phyloP scores from a whole-genome alignment of 1,140 invertebrate species.

The Conopomorpha cramerella region DNA sequence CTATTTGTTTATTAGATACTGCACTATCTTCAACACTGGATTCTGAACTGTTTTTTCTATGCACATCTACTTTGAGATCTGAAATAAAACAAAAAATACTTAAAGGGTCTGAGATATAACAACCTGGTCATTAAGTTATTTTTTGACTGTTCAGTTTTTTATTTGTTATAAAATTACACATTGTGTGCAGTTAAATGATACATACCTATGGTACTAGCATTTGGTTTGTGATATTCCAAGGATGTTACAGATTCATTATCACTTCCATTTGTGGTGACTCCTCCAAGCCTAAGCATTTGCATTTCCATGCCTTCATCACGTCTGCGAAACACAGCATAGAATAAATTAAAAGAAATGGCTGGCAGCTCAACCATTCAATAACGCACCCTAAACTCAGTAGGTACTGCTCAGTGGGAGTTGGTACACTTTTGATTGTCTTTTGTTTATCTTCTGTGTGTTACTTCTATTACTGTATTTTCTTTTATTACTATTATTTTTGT shows the following conservation, averaged over 20 bases:
- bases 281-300: slow-evolving; percentile 66
- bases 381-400: no score
- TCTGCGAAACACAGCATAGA: slow-evolving; percentile 39
- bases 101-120: no score
- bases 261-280: slow-evolving; percentile 34
- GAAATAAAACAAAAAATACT: slow-evolving; percentile 29
- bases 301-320: slow-evolving; percentile 84
- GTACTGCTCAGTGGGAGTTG: no score
- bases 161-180: no score
- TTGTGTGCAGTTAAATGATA: neutral
- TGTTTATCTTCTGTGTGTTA: no score
- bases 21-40: slow-evolving; percentile 66
- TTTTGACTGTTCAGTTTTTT: no score
- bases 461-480: no score
- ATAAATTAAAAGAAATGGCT: slow-evolving; percentile 4
- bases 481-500: no score
- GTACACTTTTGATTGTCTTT: no score
- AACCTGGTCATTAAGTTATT: no score
- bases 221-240: slow-evolving; percentile 64
- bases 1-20: slow-evolving; percentile 25
- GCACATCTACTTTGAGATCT: slow-evolving; percentile 91
- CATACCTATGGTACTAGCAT: slow-evolving; percentile 9
- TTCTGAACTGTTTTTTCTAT: slow-evolving; percentile 88
- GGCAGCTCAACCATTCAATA: no score
- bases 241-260: slow-evolving; percentile 67